Conservation (phyloP, 2,797 vertebrate genomes). For the Dromococcyx pavoninus region DNA sequence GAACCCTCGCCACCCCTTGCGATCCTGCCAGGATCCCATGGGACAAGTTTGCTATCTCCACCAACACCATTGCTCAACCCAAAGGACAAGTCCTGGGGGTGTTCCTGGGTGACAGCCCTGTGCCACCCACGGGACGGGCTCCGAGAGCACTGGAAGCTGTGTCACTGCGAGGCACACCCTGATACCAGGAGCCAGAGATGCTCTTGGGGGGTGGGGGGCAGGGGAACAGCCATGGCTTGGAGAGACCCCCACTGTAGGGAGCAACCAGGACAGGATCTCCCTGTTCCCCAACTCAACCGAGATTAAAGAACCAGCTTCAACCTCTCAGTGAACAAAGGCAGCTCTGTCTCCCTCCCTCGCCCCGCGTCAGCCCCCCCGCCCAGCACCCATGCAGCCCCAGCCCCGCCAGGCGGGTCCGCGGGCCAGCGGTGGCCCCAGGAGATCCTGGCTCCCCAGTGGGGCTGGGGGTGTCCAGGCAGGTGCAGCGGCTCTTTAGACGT, state of each 20-base stretch:
- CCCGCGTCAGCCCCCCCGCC: neutral
- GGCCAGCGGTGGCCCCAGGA: neutral
- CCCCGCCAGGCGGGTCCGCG: fast-evolving
- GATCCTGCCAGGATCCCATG: fast-evolving
- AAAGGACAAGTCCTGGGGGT: neutral
- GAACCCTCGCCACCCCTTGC: neutral
- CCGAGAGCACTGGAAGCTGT: neutral
- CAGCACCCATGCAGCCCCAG: neutral
- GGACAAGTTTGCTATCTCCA: neutral
- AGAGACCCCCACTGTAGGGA: neutral
- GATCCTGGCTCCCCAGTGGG: neutral
- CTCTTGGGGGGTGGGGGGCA: neutral
- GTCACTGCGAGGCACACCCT: neutral
- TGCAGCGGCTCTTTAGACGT: conserved; percentile 78
- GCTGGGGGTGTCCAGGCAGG: neutral
- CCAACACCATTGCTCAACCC: neutral
- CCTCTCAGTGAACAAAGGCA: conserved; percentile 29
- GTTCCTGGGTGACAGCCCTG: neutral
- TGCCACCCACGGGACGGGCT: neutral
- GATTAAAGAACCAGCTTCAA: conserved; percentile 45
- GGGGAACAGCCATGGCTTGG: neutral
- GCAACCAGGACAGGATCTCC: neutral
- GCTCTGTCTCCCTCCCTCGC: conserved; percentile 16
- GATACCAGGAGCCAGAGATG: neutral
- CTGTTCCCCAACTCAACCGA: neutral